These are phyloP conservation scores for Drosophila ezoana DNA, from an alignment of 2,888 invertebrate species.

Conservation along the genomic window DNA sequence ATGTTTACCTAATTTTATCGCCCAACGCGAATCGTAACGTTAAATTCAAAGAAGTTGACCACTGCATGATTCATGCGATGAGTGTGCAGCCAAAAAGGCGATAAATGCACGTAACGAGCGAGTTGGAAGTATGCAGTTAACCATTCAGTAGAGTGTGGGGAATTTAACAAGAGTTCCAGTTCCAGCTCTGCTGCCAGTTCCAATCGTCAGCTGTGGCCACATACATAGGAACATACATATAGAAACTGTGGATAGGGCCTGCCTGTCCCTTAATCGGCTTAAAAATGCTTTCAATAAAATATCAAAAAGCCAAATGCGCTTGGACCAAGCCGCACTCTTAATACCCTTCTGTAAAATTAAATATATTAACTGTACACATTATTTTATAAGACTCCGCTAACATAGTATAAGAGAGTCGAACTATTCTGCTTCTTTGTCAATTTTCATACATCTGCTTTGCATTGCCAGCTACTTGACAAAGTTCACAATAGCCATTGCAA, in stretches of 20 bases:
- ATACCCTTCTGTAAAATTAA: slow-evolving; percentile 4
- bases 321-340: background rate
- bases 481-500: slow-evolving; percentile 12
- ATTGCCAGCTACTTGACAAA: slow-evolving; percentile 11
- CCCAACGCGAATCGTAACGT: slow-evolving; percentile 40
- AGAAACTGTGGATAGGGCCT: background rate
- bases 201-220: slow-evolving; percentile 17
- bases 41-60: slow-evolving; percentile 66
- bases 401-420: background rate
- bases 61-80: slow-evolving; percentile 53
- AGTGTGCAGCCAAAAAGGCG: slow-evolving; percentile 35
- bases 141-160: slow-evolving; percentile 11
- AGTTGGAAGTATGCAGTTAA: slow-evolving; percentile 2
- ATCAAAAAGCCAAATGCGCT: background rate
- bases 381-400: background rate
- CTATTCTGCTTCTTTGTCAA: background rate
- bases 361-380: background rate
- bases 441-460: background rate
- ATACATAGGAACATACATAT: background rate
- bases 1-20: slow-evolving; percentile 67
- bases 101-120: slow-evolving; percentile 37
- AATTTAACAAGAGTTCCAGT: slow-evolving; percentile 14
- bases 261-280: slow-evolving; percentile 46
- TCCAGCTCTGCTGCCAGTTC: slow-evolving; percentile 15
- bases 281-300: slow-evolving; percentile 42